These are phyloP conservation scores for Spongilla lacustris DNA, from an alignment of 37 sponge, comb jelly and placozoan genomes.

Conservation along the genomic window DNA sequence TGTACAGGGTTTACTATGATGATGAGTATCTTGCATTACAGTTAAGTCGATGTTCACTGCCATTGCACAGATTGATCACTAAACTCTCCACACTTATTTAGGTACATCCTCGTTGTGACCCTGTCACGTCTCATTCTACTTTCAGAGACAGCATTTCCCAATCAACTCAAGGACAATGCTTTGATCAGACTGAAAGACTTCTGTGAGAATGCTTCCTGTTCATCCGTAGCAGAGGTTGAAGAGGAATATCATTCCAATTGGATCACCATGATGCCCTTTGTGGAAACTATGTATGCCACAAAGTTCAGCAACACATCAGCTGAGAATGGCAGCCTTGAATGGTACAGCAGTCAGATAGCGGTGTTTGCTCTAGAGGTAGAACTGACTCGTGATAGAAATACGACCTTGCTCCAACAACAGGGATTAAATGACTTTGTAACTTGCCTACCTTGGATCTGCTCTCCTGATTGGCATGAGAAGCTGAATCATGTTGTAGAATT, in stretches of 20 bases:
- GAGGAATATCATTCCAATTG: slow-evolving; percentile 16
- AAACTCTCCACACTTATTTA: neutral
- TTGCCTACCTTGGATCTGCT: neutral
- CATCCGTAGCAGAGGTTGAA: neutral
- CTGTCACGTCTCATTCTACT: neutral
- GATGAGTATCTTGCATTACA: too few relatives aligned
- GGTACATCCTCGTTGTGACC: slow-evolving; percentile 5
- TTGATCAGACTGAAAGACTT: neutral
- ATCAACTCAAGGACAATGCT: neutral
- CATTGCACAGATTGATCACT: too few relatives aligned
- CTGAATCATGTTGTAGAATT: neutral
- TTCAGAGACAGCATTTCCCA: neutral
- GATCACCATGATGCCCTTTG: slow-evolving; percentile 23
- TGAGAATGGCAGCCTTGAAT: too few relatives aligned
- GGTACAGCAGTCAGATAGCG: neutral
- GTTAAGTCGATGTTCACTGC: too few relatives aligned
- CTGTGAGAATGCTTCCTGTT: neutral
- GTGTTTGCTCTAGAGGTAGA: slow-evolving; percentile 9
- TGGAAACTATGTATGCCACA: neutral
- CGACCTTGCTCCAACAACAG: neutral
- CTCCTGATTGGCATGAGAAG: neutral
- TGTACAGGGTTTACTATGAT: too few relatives aligned
- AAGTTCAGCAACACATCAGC: neutral
- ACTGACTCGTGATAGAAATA: neutral
- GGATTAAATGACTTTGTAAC: neutral